Evolutionary conservation across 2,888 invertebrate genomes (phyloP), one percentile per base, ranked within the genome.

Genomic region (Bimastos eiseni): DNA sequence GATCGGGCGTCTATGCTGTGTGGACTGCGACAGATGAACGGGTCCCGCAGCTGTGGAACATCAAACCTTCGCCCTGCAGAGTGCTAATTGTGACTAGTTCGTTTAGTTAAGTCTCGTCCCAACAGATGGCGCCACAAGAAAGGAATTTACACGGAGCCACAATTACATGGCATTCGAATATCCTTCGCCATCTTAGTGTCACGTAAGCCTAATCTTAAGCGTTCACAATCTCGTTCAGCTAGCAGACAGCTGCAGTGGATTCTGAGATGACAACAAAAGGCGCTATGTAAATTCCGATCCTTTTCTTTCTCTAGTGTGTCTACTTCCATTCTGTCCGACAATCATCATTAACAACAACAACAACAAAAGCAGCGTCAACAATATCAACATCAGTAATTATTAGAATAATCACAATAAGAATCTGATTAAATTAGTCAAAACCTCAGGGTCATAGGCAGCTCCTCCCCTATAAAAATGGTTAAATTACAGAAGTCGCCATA

Each of bases 61-160:
- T 70, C 70, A 70, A 70, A 70, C n/a, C 70, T 70, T 70, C 70
- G 70, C 70, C 70, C n/a, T n/a, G n/a, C 30, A 1, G 70, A 70
- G 30, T 70, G 70, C 70, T 70, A 70, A 70, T 70, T 70, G 70
- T 70, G 70, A 70, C 70, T 70, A n/a, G 70, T 70, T 70, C 70
- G 70, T 11, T 30, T n/a, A n/a, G 70, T 70, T 70, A 70, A 70
- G 70, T 70, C n/a, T n/a, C 70, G 30, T 70, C 70, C 70, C n/a
- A 0, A 13, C 30, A 6, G 70, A 70, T 70, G 70, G 70, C 70
- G 70, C 70, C 5, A 8, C 70, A 70, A n/a, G n/a, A 70, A 49
- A 49, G n/a, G 70, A n/a, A 70, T 70, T 70, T 70, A 70, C 8
- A 3, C 70, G n/a, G 30, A 30, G n/a, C 70, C n/a, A n/a, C 6